Percentiles rank a stretch among this genome's conserved stretches.
phyloP scores from a whole-genome alignment of 2,888 invertebrate genomes.

The Euproctis similis region DNA sequence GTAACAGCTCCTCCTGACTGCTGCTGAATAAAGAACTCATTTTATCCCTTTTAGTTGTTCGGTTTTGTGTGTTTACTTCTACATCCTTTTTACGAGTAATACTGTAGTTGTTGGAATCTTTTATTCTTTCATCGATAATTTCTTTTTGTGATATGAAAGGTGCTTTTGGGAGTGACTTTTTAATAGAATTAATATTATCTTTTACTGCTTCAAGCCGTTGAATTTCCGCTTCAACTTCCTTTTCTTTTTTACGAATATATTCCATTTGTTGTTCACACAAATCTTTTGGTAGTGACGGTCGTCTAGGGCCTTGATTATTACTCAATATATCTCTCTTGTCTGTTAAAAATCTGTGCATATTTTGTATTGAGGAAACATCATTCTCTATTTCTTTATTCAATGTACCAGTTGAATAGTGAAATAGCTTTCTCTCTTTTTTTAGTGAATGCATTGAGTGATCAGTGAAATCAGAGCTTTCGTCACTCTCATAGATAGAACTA shows the following conservation, averaged over 20 bases:
- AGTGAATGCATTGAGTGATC: constrained; percentile 53
- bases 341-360: constrained; percentile 58
- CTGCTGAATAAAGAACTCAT: constrained; percentile 64
- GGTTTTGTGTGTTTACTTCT: constrained; percentile 31
- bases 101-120: constrained; percentile 47
- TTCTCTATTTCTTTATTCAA: constrained; percentile 66
- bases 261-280: constrained; percentile 79
- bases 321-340: constrained; percentile 37
- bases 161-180: constrained; percentile 47
- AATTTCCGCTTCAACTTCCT: constrained; percentile 80
- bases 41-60: constrained; percentile 31
- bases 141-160: constrained; percentile 58
- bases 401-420: constrained; percentile 66
- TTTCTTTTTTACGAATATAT: constrained; percentile 80
- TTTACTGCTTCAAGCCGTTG: constrained; percentile 75
- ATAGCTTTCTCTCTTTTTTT: constrained; percentile 53
- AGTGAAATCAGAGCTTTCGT: constrained; percentile 59
- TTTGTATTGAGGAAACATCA: constrained; percentile 63
- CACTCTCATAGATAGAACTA: constrained; percentile 59
- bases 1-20: constrained; percentile 82
- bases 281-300: constrained; percentile 80
- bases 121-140: constrained; percentile 26
- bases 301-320: constrained; percentile 39
- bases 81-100: constrained; percentile 66
- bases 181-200: constrained; percentile 13